These are phyloP conservation scores for Megathymus violae DNA, from an alignment of 1,140 invertebrate genomes.

Conservation along the genomic window DNA sequence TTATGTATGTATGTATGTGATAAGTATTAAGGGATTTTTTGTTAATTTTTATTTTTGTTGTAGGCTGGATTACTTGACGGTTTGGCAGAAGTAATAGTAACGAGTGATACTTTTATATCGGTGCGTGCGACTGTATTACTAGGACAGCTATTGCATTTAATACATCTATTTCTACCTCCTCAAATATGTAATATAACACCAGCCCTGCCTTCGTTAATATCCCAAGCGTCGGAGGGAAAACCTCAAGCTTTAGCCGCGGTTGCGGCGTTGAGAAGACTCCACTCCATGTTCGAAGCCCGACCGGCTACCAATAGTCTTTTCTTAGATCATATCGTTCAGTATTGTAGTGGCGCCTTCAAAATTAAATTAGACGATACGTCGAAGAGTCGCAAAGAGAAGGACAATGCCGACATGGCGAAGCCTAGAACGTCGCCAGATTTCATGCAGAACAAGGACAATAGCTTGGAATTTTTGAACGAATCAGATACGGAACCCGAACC, in stretches of 20 bases:
- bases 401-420: constrained; percentile 67
- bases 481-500: constrained; percentile 74
- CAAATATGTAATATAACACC: constrained; percentile 93
- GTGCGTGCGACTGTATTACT: constrained; percentile 95
- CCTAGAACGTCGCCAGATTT: constrained; percentile 42
- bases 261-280: constrained; percentile 90
- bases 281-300: constrained; percentile 90
- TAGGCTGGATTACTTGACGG: constrained; percentile 93
- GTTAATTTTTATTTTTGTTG: constrained; percentile 37
- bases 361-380: constrained; percentile 55
- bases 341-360: constrained; percentile 67
- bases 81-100: constrained; percentile 95
- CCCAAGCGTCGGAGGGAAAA: constrained; percentile 89
- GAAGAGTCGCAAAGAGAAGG: constrained; percentile 72
- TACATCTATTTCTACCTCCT: constrained; percentile 92
- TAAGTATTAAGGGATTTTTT: neutral
- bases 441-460: constrained; percentile 59
- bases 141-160: constrained; percentile 93
- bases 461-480: constrained; percentile 72
- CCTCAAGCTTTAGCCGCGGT: constrained; percentile 93
- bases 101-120: constrained; percentile 94
- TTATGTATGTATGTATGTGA: neutral
- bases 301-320: constrained; percentile 92
- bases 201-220: constrained; percentile 91
- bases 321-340: constrained; percentile 91